A percentile compares a stretch with the other conserved stretches of the same genome.
Evolutionary conservation across 2,113 vertebrate genomes (phyloP).

Genomic region (Scortum barcoo): DNA sequence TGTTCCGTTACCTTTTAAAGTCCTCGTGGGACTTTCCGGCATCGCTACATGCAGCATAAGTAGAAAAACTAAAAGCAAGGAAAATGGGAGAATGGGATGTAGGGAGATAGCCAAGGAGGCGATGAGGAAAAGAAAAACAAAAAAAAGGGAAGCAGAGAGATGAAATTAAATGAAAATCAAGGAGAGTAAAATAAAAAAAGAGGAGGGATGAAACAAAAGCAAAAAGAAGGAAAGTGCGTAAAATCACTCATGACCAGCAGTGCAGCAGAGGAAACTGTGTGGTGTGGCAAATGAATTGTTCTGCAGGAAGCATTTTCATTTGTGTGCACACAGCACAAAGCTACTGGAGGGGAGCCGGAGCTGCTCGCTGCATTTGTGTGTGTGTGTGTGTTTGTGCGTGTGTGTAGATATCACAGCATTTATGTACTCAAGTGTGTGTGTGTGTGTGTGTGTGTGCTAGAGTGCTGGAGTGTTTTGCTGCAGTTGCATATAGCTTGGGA

Average conservation of each 20-base stretch:
- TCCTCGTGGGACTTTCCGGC: background rate
- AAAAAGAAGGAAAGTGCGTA: slow-evolving; percentile 8
- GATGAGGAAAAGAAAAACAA: background rate
- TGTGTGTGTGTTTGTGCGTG: no score
- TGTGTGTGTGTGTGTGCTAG: slow-evolving; percentile 9
- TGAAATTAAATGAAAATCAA: slow-evolving; percentile 36
- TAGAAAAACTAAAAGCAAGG: background rate
- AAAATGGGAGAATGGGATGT: slow-evolving; percentile 10
- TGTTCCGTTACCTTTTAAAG: background rate
- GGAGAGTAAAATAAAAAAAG: background rate
- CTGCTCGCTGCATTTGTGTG: background rate
- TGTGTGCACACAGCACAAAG: slow-evolving; percentile 47
- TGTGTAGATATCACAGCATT: no score
- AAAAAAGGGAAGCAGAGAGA: slow-evolving; percentile 9
- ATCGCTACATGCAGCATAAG: background rate
- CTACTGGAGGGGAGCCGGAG: slow-evolving; percentile 7
- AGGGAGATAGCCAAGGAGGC: background rate
- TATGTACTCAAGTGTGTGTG: background rate
- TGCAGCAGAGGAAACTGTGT: slow-evolving; percentile 44
- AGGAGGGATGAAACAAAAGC: slow-evolving; percentile 5
- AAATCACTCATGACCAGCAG: slow-evolving; percentile 47
- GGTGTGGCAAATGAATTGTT: slow-evolving; percentile 64
- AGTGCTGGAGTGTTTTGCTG: background rate
- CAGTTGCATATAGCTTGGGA: background rate
- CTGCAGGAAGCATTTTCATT: slow-evolving; percentile 68